Evolutionary conservation across 1,140 invertebrate genomes (phyloP), one percentile per base, ranked within the genome.

Genomic region (Microplitis mediator): DNA sequence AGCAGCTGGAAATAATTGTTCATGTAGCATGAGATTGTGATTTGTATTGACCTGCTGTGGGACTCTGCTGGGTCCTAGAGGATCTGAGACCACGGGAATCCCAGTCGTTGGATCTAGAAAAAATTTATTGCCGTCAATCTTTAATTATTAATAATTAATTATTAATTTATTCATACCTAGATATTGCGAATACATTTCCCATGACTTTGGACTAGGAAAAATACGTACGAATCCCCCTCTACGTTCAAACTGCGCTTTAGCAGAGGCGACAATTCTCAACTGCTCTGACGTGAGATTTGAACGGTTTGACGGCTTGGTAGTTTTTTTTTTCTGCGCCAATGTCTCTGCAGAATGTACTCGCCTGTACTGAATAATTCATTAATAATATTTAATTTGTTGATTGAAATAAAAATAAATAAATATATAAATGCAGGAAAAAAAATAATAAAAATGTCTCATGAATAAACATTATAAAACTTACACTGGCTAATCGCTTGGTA

Each of bases 201-300:
- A 97, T 3, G 94, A 93, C 80, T 96, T 95, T 45, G 91, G 89
- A 31, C 94, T 93, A 16, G 97, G 97, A 86, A 97, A 98, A 79
- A 98, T 96, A 32, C 96, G 87, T 35, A 97, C 93, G 87, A 96
- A 98, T 64, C 95, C 95, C 14, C 96, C 96, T 36, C 94, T 88
- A 16, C 96, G 88, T 52, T 91, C 89, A 83, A 95, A 95, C 85
- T 98, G 96, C 32, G 95, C 92, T 73, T 91, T 91, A 13, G 93
- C 91, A 63, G 92, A 91, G 11, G 92, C 88, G 34, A 98, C 87
- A 58, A 96, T 91, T 69, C 94, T 89, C 69, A 91, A 89, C 81
- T 97, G 96, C 80, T 97, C 95, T 5, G 91, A 87, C 4, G 91
- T 93, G 11, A 97, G 85, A 9, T 77, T 73, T 5, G 80, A 77